phyloP scores from a whole-genome alignment of 2,888 invertebrate species.

The Fragum fragum region DNA sequence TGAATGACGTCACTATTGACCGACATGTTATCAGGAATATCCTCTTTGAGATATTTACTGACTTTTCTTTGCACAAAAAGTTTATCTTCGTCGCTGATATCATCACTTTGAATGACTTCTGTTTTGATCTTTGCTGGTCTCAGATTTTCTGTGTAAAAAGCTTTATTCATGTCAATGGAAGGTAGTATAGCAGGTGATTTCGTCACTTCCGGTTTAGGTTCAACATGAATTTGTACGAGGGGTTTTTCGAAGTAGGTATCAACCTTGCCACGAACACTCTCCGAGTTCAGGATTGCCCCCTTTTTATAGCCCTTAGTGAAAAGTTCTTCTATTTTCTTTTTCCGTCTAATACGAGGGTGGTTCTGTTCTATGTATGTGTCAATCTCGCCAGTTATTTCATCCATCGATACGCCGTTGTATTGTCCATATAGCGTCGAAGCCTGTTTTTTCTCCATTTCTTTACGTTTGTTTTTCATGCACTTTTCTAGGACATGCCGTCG shows the following conservation, averaged over 20 bases:
- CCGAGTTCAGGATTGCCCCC: conserved; percentile 64
- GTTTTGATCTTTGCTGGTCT: neutral
- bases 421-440: conserved; percentile 55
- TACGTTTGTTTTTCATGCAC: conserved; percentile 69
- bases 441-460: conserved; percentile 55
- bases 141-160: conserved; percentile 56
- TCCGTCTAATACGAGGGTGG: conserved; percentile 67
- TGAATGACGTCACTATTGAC: conserved; percentile 35
- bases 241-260: conserved; percentile 63
- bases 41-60: conserved; percentile 54
- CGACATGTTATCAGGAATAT: conserved; percentile 57
- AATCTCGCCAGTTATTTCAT: conserved; percentile 65
- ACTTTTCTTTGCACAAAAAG: conserved; percentile 56
- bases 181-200: conserved; percentile 22
- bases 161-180: neutral
- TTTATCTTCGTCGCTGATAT: conserved; percentile 8
- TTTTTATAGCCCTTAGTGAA: conserved; percentile 59
- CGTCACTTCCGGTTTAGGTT: neutral
- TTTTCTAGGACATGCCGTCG: conserved; percentile 68
- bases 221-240: conserved; percentile 45
- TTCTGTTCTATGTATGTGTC: conserved; percentile 64
- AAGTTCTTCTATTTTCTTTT: conserved; percentile 63
- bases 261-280: conserved; percentile 51
- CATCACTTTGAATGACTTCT: neutral
- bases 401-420: conserved; percentile 68